Evolutionary conservation across 2,888 invertebrate species (phyloP).

Genomic region (Erebia palarica): DNA sequence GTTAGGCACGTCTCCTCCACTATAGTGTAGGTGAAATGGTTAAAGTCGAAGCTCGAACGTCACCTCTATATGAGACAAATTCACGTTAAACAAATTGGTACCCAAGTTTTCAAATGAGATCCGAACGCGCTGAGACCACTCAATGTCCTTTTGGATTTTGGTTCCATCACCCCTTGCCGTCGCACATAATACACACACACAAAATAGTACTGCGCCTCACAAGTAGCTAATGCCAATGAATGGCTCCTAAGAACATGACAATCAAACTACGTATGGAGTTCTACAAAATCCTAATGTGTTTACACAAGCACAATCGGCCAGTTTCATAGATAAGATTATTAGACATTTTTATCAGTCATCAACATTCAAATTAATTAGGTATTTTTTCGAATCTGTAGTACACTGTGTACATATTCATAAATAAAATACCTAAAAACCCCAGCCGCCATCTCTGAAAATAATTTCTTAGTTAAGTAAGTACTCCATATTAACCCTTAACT

Average conservation of each 20-base stretch:
- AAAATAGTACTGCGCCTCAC: constrained; percentile 13
- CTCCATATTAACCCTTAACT: too few relatives aligned
- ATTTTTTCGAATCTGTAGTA: not conserved
- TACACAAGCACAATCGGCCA: constrained; percentile 37
- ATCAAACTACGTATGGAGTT: constrained; percentile 27
- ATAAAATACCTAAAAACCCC: too few relatives aligned
- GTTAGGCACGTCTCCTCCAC: too few relatives aligned
- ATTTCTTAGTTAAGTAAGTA: too few relatives aligned
- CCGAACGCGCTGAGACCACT: constrained; percentile 51
- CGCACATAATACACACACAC: constrained; percentile 16
- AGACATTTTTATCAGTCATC: constrained; percentile 1
- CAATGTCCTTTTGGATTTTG: constrained; percentile 42
- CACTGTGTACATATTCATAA: too few relatives aligned
- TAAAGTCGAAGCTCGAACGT: too few relatives aligned
- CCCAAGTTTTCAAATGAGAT: constrained; percentile 52
- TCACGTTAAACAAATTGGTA: constrained; percentile 37
- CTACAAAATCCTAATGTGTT: constrained; percentile 35
- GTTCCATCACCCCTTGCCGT: constrained; percentile 44
- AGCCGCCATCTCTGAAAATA: too few relatives aligned
- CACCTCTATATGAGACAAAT: not conserved
- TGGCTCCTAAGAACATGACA: constrained; percentile 11
- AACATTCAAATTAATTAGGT: not conserved
- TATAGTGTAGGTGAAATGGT: too few relatives aligned
- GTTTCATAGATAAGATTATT: constrained; percentile 8
- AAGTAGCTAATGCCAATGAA: constrained; percentile 16